phyloP scores from a whole-genome alignment of 30 jellyfish, hydroid and myxozoan species.

The Phacellophora camtschatica region DNA sequence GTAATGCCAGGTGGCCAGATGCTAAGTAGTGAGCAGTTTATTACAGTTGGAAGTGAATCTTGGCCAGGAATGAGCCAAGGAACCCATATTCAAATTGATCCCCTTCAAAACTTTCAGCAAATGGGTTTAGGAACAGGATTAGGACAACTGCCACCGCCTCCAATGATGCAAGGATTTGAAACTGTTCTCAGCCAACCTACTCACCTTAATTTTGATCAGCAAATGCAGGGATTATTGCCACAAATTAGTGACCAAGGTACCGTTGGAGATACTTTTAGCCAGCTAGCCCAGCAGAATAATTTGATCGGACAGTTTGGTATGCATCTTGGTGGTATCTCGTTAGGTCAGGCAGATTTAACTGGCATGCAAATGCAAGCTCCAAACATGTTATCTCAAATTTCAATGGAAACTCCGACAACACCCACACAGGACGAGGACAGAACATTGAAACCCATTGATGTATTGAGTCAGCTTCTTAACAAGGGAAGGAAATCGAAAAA shows the following conservation, averaged over 20 bases:
- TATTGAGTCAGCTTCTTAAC: slow-evolving; percentile 44
- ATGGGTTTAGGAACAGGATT: not conserved
- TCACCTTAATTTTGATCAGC: slow-evolving; percentile 8
- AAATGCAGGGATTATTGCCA: slow-evolving; percentile 9
- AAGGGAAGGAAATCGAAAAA: slow-evolving; percentile 32
- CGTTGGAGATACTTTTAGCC: slow-evolving; percentile 2
- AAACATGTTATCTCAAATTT: not conserved
- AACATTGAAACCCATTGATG: slow-evolving; percentile 40
- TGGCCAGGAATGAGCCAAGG: slow-evolving; percentile 3
- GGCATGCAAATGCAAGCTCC: slow-evolving; percentile 32
- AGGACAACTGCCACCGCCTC: slow-evolving; percentile 33
- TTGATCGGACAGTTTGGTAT: slow-evolving; percentile 12
- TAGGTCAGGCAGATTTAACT: slow-evolving; percentile 19
- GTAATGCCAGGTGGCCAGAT: not conserved
- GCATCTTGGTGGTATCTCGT: not conserved
- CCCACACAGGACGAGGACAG: slow-evolving; percentile 66
- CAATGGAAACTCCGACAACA: slow-evolving; percentile 29
- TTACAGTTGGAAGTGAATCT: not conserved
- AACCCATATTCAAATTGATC: slow-evolving; percentile 1
- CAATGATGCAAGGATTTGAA: slow-evolving; percentile 12
- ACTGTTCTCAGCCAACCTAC: not conserved
- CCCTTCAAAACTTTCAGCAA: not conserved
- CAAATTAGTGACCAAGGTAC: slow-evolving; percentile 15
- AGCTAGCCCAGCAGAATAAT: not conserved
- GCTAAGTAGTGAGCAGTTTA: not conserved